Conservation (phyloP, 1,140 invertebrate species). For the Diabrotica virgifera region DNA sequence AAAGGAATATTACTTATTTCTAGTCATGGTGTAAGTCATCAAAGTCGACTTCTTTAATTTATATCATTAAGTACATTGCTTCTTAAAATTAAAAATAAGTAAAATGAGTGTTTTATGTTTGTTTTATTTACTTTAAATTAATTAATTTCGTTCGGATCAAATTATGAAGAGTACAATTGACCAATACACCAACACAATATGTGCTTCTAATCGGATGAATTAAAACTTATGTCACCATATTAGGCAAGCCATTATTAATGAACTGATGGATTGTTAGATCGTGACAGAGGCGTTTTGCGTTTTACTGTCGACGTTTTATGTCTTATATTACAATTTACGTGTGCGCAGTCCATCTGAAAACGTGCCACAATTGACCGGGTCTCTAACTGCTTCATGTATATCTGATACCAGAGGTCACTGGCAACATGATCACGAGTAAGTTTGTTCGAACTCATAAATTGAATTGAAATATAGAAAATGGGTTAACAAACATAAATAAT, state of each 20-base stretch:
- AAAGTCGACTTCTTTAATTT: too few species aligned
- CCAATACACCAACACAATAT: too few species aligned
- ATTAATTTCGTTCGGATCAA: too few species aligned
- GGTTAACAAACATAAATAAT: too few species aligned
- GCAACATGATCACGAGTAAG: constrained; percentile 7
- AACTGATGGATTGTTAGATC: constrained; percentile 35
- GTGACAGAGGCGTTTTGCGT: constrained; percentile 36
- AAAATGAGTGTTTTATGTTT: too few species aligned
- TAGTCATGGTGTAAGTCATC: too few species aligned
- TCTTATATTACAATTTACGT: background rate
- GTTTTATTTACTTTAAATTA: too few species aligned
- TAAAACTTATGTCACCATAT: constrained; percentile 30
- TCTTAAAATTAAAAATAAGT: too few species aligned
- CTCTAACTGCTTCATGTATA: constrained; percentile 27
- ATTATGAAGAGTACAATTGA: too few species aligned
- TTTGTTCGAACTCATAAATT: background rate
- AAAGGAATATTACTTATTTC: too few species aligned
- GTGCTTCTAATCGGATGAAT: constrained; percentile 6
- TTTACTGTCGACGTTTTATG: constrained; percentile 12
- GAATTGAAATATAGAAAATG: background rate
- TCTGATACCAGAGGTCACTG: constrained; percentile 29
- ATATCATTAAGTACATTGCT: too few species aligned
- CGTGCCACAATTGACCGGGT: constrained; percentile 33
- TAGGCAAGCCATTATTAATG: constrained; percentile 35
- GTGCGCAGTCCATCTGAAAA: constrained; percentile 25